Evolutionary conservation across 2,888 invertebrate genomes (phyloP).

Genomic region (Nebria salina): DNA sequence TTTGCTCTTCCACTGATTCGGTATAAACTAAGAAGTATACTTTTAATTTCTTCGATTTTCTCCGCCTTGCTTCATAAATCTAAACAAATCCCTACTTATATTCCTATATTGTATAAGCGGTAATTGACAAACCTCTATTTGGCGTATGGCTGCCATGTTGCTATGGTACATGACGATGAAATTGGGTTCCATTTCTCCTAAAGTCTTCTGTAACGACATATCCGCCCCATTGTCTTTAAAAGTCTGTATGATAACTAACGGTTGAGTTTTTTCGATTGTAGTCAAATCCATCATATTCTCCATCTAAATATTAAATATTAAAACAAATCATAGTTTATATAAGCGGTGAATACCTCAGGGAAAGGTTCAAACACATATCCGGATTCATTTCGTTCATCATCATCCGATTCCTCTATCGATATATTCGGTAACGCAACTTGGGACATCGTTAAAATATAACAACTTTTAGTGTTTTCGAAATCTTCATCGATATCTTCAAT

Average conservation of each 20-base stretch:
- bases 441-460: slow-evolving; percentile 76
- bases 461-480: slow-evolving; percentile 66
- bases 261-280: slow-evolving; percentile 69
- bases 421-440: slow-evolving; percentile 63
- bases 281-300: slow-evolving; percentile 73
- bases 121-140: slow-evolving; percentile 76
- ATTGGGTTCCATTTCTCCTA: slow-evolving; percentile 76
- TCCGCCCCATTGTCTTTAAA: slow-evolving; percentile 79
- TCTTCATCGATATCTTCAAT: slow-evolving; percentile 60
- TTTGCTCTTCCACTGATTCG: slow-evolving; percentile 96
- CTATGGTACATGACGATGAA: slow-evolving; percentile 91
- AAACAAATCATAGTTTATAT: neutral
- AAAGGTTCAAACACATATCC: slow-evolving; percentile 69
- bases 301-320: slow-evolving; percentile 63
- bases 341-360: slow-evolving; percentile 65
- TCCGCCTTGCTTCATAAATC: slow-evolving; percentile 75
- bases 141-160: slow-evolving; percentile 87
- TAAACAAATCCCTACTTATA: slow-evolving; percentile 54
- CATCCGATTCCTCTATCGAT: slow-evolving; percentile 46
- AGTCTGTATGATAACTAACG: slow-evolving; percentile 79
- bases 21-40: slow-evolving; percentile 92
- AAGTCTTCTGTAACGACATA: slow-evolving; percentile 75
- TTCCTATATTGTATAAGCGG: neutral
- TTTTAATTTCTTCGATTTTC: slow-evolving; percentile 67
- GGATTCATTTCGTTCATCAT: slow-evolving; percentile 53